Evolutionary conservation across 2,113 vertebrate species (phyloP).

Genomic region (Theristicus caerulescens): DNA sequence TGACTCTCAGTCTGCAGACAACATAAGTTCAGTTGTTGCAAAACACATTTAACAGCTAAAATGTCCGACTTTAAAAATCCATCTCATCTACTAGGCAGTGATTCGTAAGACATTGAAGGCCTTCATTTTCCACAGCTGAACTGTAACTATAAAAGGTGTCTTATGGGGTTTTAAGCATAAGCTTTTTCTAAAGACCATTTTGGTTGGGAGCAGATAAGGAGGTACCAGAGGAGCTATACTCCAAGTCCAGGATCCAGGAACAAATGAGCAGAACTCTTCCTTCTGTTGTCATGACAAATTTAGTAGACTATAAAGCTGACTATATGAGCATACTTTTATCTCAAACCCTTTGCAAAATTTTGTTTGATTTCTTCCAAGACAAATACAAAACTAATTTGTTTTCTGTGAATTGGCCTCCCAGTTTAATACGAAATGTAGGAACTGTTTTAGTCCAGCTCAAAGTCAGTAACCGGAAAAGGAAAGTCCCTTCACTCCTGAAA

Average conservation of each 20-base stretch:
- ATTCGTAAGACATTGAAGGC: not conserved
- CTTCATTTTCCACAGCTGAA: not conserved
- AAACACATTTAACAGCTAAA: not conserved
- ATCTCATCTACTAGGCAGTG: not conserved
- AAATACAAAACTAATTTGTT: not conserved
- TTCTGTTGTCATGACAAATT: not conserved
- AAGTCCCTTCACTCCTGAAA: not conserved
- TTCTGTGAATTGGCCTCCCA: not conserved
- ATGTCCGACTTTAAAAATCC: not conserved
- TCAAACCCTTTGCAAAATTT: not conserved
- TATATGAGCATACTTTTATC: not conserved
- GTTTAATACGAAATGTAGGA: not conserved
- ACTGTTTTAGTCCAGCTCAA: not conserved
- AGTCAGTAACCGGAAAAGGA: not conserved
- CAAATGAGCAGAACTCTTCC: not conserved
- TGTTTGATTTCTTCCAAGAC: not conserved
- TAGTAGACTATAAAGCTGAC: not conserved
- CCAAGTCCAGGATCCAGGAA: not conserved
- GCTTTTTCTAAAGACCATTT: not conserved
- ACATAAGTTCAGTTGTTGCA: not conserved
- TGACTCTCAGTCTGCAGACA: not conserved
- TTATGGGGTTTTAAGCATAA: not conserved
- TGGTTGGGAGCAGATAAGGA: not conserved
- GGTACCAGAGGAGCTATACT: not conserved
- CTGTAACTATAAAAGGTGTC: not conserved